Conservation (phyloP, 2,113 vertebrate genomes). For the Tinamus guttatus region DNA sequence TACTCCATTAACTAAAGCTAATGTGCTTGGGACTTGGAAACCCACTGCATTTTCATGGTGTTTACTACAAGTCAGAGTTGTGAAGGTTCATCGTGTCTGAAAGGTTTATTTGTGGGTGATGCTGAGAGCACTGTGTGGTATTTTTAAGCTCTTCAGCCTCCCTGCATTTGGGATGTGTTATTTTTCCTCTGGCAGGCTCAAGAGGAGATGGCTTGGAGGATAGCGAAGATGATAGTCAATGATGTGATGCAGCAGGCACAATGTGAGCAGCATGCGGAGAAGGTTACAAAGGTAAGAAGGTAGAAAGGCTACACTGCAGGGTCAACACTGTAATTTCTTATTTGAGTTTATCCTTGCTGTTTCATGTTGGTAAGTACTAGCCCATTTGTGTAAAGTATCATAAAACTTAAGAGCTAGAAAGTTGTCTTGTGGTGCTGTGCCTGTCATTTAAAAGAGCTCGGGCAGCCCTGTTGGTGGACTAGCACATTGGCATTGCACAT, state of each 20-base stretch:
- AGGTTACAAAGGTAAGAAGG: slow-evolving; percentile 86
- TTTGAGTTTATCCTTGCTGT: not conserved
- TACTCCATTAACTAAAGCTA: not conserved
- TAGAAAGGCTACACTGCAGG: not conserved
- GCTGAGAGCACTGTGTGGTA: not conserved
- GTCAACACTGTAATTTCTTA: not conserved
- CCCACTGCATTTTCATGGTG: fast-evolving
- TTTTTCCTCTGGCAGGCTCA: slow-evolving; percentile 85
- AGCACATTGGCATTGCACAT: fast-evolving
- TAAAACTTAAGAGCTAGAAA: not conserved
- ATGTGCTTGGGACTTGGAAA: not conserved
- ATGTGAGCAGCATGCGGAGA: slow-evolving; percentile 81
- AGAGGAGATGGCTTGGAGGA: slow-evolving; percentile 99
- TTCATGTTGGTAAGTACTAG: not conserved
- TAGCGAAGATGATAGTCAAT: slow-evolving; percentile 98
- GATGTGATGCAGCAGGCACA: slow-evolving; percentile 95
- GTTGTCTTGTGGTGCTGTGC: not conserved
- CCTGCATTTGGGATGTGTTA: not conserved
- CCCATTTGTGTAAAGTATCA: not conserved
- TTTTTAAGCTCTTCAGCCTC: not conserved
- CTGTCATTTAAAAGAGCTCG: not conserved
- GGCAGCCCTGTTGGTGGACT: fast-evolving
- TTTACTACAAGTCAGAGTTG: not conserved
- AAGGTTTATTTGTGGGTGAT: fast-evolving
- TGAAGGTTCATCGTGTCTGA: fast-evolving